Base-by-base conservation (phyloP, 2,113 vertebrate species). In the Tachuris rubrigastra region DNA sequence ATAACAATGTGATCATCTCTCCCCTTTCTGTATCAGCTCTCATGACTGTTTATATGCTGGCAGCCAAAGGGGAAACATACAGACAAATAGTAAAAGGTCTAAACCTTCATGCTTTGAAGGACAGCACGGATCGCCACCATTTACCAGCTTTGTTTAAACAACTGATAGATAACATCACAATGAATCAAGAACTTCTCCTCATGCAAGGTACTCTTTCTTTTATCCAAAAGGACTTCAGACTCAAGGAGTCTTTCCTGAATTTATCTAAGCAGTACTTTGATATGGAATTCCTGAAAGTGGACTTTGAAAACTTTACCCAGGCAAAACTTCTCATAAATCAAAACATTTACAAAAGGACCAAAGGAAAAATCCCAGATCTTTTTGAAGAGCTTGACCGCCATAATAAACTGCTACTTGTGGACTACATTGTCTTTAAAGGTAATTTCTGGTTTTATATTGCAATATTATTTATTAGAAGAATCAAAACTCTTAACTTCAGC, bases 341-440 rank as follows among this genome's bases (percentile, higher is more conserved):
- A 37, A 98, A 99, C 41, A 94, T 99, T 72, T 97, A 93, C 74
- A 95, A 94, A 55, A 98, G 96, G 86, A 99, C 99, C 1, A 86
- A 77, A 53, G 97, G 98, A 42, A 98, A 97, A 96, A 98, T 99
- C 41, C 76, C 93, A 15, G 73, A 97, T 11, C 91, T 99, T 95
- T 95, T 99, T 71, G 98, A 98, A 17, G 73, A 85, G 28, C 76
- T 99, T 60, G 97, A 98, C 66, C 75, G 88, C 15, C 63, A 96
- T 25, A 98, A 97, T 23, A 96, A 98, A 78, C 95, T 99, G 68
- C 96, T 99, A 68, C 96, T 99, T 23, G 97, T 98, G 89, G 98
- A 99, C 93, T 99, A 98, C 25, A 96, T 99, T 94, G 94, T 98
- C 87, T 99, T 99, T 95, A 97, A 98, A 98, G 99, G 99, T 99